These are phyloP conservation scores for Lasioglossum calceatum DNA, from an alignment of 2,888 invertebrate species.

Conservation along the genomic window DNA sequence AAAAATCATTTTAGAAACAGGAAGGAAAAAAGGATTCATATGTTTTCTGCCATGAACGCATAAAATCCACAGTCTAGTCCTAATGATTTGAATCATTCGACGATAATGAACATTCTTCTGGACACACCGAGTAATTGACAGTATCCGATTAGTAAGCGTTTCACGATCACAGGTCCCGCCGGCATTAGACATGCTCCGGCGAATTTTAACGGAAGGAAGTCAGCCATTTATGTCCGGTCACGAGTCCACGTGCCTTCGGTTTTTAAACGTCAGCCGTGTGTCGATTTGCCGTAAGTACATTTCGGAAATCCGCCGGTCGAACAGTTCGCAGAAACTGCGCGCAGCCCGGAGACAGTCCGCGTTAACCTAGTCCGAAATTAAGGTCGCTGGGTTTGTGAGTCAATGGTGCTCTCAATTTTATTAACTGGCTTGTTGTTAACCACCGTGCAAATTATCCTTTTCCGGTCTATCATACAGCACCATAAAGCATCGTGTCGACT, in stretches of 20 bases:
- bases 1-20: background rate
- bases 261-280: background rate
- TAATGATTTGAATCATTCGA: background rate
- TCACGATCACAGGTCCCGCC: conserved; percentile 61
- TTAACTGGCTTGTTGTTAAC: conserved; percentile 51
- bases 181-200: conserved; percentile 60
- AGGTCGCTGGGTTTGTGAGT: conserved; percentile 54
- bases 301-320: background rate
- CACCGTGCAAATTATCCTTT: conserved; percentile 44
- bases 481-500: background rate
- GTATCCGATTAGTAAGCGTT: background rate
- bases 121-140: background rate
- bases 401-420: conserved; percentile 52
- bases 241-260: conserved; percentile 28
- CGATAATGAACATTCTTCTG: background rate
- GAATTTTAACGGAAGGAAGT: conserved; percentile 69
- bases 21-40: background rate
- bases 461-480: conserved; percentile 31
- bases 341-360: background rate
- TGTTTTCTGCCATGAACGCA: background rate
- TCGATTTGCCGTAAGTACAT: background rate
- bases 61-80: background rate
- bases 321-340: conserved; percentile 7
- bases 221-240: conserved; percentile 57
- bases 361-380: conserved; percentile 51